Conservation (phyloP, 2,888 invertebrate genomes). For the Artemia sp. region DNA sequence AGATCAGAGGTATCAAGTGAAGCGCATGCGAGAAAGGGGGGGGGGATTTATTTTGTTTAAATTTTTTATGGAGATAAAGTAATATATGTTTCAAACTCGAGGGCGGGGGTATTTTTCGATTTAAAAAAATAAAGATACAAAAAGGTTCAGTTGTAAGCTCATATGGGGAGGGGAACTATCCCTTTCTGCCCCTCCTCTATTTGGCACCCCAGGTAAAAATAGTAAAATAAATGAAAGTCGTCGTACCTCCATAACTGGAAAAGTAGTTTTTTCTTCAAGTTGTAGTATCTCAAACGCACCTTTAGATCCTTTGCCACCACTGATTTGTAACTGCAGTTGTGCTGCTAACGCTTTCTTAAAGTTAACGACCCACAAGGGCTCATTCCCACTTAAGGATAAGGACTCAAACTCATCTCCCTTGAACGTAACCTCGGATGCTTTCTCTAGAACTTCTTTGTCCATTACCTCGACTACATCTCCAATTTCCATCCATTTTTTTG, state of each 20-base stretch:
- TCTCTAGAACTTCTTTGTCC: neutral
- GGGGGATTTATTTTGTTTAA: too few species aligned
- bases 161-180: too few species aligned
- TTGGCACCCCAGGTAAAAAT: too few species aligned
- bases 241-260: constrained; percentile 5
- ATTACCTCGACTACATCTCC: neutral
- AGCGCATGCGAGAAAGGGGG: too few species aligned
- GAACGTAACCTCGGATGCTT: neutral
- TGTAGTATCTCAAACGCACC: neutral
- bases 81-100: too few species aligned
- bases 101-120: too few species aligned
- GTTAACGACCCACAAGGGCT: neutral
- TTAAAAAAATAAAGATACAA: too few species aligned
- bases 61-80: too few species aligned
- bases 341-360: neutral
- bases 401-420: constrained; percentile 12
- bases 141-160: too few species aligned
- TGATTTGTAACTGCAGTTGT: neutral
- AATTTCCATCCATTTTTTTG: neutral
- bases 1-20: too few species aligned
- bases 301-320: neutral
- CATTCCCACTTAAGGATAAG: neutral
- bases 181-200: too few species aligned
- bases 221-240: neutral
- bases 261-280: neutral